These are phyloP conservation scores for Syngnathoides biaculeatus DNA, from an alignment of 2,113 vertebrate species.

Conservation along the genomic window DNA sequence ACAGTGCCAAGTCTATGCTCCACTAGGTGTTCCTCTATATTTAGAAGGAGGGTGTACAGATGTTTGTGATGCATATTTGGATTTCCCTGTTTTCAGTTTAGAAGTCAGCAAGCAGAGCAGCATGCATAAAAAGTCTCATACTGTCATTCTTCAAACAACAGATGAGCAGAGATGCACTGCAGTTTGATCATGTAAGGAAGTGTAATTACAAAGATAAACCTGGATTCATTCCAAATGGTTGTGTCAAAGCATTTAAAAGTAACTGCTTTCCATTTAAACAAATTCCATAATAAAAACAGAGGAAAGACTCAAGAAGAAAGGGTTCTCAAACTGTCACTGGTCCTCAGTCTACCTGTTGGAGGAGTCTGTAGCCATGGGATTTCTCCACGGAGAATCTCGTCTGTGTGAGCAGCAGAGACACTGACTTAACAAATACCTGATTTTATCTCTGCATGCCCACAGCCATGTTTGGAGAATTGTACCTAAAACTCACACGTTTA, in stretches of 20 bases:
- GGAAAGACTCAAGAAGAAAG: conserved; percentile 20
- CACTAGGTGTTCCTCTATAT: conserved; percentile 31
- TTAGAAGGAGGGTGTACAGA: conserved; percentile 21
- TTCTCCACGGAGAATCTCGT: conserved; percentile 90
- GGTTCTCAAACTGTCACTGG: conserved; percentile 73
- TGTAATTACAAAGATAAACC: conserved; percentile 62
- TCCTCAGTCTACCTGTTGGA: conserved; percentile 82
- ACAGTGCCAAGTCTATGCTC: conserved; percentile 27
- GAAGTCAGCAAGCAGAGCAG: conserved; percentile 19
- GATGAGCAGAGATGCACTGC: conserved; percentile 9
- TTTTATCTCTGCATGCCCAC: neutral
- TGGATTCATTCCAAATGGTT: conserved; percentile 32
- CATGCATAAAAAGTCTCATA: conserved; percentile 36
- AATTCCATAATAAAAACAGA: conserved; percentile 55
- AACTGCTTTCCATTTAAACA: conserved; percentile 15
- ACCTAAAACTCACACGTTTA: neutral
- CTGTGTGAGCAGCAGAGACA: conserved; percentile 86
- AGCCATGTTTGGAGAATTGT: neutral
- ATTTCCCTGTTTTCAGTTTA: conserved; percentile 18
- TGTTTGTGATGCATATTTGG: conserved; percentile 16
- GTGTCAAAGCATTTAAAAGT: conserved; percentile 18
- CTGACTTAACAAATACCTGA: conserved; percentile 61
- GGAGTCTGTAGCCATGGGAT: conserved; percentile 85
- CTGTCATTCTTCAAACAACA: neutral
- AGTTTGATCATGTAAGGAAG: conserved; percentile 43